Percentiles rank a stretch among this genome's conserved stretches.
These are phyloP conservation scores for Anagrus nilaparvatae DNA, from an alignment of 1,140 invertebrate species.

Conservation along the genomic window DNA sequence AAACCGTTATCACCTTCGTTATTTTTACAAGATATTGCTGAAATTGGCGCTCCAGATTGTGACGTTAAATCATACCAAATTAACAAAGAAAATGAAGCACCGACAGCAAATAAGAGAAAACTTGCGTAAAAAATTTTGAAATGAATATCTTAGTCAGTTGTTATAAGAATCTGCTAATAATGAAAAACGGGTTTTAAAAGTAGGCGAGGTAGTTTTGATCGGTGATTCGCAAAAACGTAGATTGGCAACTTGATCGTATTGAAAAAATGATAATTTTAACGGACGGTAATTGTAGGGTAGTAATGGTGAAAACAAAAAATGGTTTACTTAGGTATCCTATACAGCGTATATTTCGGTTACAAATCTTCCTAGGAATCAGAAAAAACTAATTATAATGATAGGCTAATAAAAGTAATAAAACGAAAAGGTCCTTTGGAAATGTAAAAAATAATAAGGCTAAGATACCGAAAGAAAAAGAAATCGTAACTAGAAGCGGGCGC, in stretches of 20 bases:
- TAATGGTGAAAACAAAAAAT: not conserved
- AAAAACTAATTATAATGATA: too few species aligned
- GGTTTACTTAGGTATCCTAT: not conserved
- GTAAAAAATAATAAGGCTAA: too few species aligned
- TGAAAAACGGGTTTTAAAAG: not conserved
- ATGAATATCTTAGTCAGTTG: slow-evolving; percentile 15
- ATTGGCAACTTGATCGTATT: slow-evolving; percentile 3
- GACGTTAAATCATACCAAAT: slow-evolving; percentile 8
- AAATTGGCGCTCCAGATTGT: slow-evolving; percentile 16
- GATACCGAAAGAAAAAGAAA: too few species aligned
- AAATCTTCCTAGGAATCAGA: too few species aligned
- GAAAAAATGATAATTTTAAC: not conserved
- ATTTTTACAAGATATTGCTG: slow-evolving; percentile 19
- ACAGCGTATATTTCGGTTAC: too few species aligned
- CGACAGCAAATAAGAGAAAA: slow-evolving; percentile 14
- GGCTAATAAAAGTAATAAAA: too few species aligned
- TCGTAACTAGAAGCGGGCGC: too few species aligned
- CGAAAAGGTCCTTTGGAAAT: too few species aligned
- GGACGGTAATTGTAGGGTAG: not conserved
- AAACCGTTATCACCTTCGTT: slow-evolving; percentile 13
- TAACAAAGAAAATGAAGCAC: slow-evolving; percentile 2
- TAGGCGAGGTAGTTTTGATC: slow-evolving; percentile 6
- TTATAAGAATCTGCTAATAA: too few species aligned
- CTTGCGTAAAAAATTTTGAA: slow-evolving; percentile 15
- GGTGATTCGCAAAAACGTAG: slow-evolving; percentile 8